Conservation (phyloP, 2,113 vertebrate genomes). For the Melospiza georgiana region DNA sequence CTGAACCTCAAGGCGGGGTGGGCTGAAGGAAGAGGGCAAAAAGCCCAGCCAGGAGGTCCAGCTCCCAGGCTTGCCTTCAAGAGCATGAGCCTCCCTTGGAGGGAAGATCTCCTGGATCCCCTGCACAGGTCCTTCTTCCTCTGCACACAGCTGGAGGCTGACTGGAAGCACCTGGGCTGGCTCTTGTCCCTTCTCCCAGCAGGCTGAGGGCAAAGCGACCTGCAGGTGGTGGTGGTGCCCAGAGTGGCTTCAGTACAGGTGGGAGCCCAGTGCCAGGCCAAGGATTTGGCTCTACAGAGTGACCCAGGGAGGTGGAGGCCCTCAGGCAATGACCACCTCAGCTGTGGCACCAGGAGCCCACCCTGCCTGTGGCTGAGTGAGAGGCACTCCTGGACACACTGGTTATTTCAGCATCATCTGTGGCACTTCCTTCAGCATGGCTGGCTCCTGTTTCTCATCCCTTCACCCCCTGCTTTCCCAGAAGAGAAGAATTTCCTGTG, state of each 20-base stretch:
- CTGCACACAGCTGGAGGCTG: not conserved
- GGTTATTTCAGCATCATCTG: not conserved
- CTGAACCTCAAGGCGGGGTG: rapidly evolving
- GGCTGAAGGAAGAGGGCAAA: not conserved
- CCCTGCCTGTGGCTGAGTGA: not conserved
- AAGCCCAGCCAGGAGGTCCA: not conserved
- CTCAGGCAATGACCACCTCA: not conserved
- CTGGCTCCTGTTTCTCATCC: not conserved
- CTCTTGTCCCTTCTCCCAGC: not conserved
- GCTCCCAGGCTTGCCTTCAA: not conserved
- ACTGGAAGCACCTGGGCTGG: not conserved
- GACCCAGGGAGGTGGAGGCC: not conserved
- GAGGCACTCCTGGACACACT: not conserved
- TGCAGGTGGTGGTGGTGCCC: not conserved
- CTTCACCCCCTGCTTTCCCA: not conserved
- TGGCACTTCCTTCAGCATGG: not conserved
- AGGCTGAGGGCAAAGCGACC: not conserved
- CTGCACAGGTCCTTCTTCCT: not conserved
- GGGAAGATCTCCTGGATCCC: not conserved
- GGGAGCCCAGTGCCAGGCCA: not conserved
- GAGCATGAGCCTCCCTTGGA: not conserved
- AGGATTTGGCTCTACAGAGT: not conserved
- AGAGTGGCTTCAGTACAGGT: not conserved
- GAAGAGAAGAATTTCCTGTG: not conserved
- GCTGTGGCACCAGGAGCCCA: rapidly evolving